Percentiles rank a stretch among this genome's conserved stretches.
These are phyloP conservation scores for Eumerus sabulonum DNA, from an alignment of 2,888 invertebrate species.

Conservation along the genomic window DNA sequence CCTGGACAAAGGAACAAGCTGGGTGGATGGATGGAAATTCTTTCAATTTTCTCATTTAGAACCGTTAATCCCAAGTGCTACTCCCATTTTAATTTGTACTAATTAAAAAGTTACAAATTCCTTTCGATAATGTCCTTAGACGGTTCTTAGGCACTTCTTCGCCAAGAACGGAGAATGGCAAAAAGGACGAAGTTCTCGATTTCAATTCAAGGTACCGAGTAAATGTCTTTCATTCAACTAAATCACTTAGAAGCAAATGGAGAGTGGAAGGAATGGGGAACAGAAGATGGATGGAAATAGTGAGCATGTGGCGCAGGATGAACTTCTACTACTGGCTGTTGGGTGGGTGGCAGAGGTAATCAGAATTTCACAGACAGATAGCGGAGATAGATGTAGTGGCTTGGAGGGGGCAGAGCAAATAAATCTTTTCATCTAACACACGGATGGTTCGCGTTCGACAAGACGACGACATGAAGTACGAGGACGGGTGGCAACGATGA, in stretches of 20 bases:
- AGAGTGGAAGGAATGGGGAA: background rate
- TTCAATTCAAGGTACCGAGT: slow-evolving; percentile 40
- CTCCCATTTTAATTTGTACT: slow-evolving; percentile 63
- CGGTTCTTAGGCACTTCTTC: slow-evolving; percentile 1
- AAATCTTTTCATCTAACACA: slow-evolving; percentile 59
- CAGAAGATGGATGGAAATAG: too few relatives aligned
- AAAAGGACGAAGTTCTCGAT: slow-evolving; percentile 54
- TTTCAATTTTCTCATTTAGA: slow-evolving; percentile 43
- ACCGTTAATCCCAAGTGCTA: slow-evolving; percentile 57
- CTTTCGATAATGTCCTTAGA: slow-evolving; percentile 56
- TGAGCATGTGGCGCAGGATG: too few relatives aligned
- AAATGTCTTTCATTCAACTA: slow-evolving; percentile 53
- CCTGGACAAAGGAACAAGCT: slow-evolving; percentile 23
- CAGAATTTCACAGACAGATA: slow-evolving; percentile 20
- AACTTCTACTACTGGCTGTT: slow-evolving; percentile 20
- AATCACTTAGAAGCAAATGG: slow-evolving; percentile 47
- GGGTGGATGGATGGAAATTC: too few relatives aligned
- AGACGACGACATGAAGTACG: background rate
- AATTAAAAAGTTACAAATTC: slow-evolving; percentile 68
- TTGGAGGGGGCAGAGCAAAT: slow-evolving; percentile 26
- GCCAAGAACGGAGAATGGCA: slow-evolving; percentile 4
- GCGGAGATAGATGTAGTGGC: slow-evolving; percentile 24
- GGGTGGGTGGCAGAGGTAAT: slow-evolving; percentile 27
- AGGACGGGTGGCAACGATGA: slow-evolving; percentile 12
- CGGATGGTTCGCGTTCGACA: slow-evolving; percentile 22